phyloP scores from a whole-genome alignment of 2,113 vertebrate species.

The Pristiophorus japonicus region DNA sequence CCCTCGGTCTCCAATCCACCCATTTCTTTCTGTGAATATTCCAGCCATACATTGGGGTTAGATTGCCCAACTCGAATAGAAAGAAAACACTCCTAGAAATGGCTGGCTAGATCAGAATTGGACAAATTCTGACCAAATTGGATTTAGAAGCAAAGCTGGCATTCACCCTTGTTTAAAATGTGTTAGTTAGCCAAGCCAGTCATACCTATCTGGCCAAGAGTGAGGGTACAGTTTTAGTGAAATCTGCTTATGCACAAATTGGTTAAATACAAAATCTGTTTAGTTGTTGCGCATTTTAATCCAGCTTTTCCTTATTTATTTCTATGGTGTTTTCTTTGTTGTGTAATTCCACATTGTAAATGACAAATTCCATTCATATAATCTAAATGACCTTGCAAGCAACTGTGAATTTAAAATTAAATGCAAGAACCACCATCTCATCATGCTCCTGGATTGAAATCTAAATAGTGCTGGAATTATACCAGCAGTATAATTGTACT shows the following conservation, averaged over 20 bases:
- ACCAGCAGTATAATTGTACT: not conserved
- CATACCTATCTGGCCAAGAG: not conserved
- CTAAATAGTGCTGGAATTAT: not conserved
- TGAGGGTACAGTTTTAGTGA: not conserved
- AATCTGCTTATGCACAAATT: no score
- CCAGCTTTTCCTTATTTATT: not conserved
- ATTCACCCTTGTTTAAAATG: not conserved
- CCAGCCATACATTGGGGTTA: not conserved
- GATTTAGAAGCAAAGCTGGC: not conserved
- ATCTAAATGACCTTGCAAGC: not conserved
- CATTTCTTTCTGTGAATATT: no score
- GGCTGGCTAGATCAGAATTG: not conserved
- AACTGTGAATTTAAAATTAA: not conserved
- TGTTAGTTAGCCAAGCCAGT: not conserved
- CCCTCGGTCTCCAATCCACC: no score
- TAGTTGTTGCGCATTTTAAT: not conserved
- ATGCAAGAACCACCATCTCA: not conserved
- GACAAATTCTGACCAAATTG: not conserved
- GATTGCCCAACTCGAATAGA: not conserved
- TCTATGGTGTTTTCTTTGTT: not conserved
- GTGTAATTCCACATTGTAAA: not conserved
- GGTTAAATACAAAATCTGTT: constrained; percentile 9
- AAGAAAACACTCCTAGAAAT: not conserved
- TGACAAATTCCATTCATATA: not conserved
- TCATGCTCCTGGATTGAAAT: not conserved